Evolutionary conservation across 2,113 vertebrate genomes (phyloP), one percentile per base, ranked within the genome.

Genomic region (Ceyx cyanopectus): DNA sequence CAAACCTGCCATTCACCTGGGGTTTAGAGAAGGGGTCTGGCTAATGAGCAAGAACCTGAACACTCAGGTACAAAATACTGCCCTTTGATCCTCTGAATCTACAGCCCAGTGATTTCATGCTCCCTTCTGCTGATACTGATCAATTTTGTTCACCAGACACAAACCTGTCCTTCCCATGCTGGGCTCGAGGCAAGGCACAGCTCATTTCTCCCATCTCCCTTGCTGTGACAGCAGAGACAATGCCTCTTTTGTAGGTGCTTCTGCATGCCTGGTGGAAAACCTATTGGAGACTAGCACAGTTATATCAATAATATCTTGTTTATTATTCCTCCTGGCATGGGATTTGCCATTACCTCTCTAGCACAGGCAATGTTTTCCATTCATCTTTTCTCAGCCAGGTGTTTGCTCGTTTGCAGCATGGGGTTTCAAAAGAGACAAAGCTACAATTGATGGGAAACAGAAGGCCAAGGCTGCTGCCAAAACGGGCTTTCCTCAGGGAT

Each of bases 341-440:
- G 86, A 87, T 93, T 89, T 94, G 92, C 95, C 66, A 76, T 90
- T 87, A 68, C 72, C 58, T 85, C 79, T 89, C 53, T 26, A 81
- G 74, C 86, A 73, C 76, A 91, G 72, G 84, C 95, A 85, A 11
- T 63, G 79, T 83, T 93, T 94, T 87, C 90, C 89, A 92, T 92
- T 76, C 86, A 62, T 89, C 93, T 92, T 56, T 74, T 88, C 90
- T 89, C 89, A 93, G 74, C 61, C 91, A 87, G 94, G 94, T 94
- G 83, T 92, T 90, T 89, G 89, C 90, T 94, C 62, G 3, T 89
- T 85, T 63, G 94, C 87, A 94, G 87, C 15, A 2, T 67, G 63
- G 77, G 63, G 58, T 83, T 96, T 94, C 80, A 85, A 46, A 86
- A 94, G 63, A 93, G 78, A 94, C 92, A 93, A 89, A 94, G 91